phyloP scores from a whole-genome alignment of 2,797 vertebrate species.

The Karalla daura region DNA sequence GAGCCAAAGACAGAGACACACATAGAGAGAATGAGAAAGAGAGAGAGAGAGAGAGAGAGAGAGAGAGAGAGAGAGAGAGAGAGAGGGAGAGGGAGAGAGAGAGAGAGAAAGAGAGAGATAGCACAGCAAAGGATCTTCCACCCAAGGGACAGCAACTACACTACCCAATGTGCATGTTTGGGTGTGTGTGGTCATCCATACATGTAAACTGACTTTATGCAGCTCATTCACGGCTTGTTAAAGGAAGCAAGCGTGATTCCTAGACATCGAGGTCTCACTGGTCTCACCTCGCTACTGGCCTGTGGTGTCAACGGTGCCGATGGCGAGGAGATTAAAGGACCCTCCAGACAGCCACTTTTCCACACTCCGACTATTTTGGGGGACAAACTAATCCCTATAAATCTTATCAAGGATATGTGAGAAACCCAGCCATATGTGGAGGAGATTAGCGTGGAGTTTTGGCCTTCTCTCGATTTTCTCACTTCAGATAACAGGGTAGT shows the following conservation, averaged over 20 bases:
- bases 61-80: neutral
- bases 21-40: neutral
- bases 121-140: constrained; percentile 25
- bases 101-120: neutral
- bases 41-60: neutral
- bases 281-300: constrained; percentile 30
- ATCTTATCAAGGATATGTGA: constrained; percentile 79
- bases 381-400: constrained; percentile 77
- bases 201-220: constrained; percentile 2
- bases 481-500: constrained; percentile 62
- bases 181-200: neutral
- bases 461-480: constrained; percentile 65
- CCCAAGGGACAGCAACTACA: constrained; percentile 1
- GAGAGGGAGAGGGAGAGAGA: constrained; percentile 5
- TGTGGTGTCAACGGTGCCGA: constrained; percentile 62
- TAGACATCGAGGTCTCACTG: constrained; percentile 12
- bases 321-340: constrained; percentile 71
- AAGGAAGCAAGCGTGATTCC: constrained; percentile 5
- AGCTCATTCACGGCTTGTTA: constrained; percentile 8
- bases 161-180: neutral
- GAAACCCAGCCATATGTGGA: constrained; percentile 75
- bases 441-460: constrained; percentile 71
- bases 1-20: constrained; percentile 8
- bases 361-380: constrained; percentile 65
- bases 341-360: constrained; percentile 68